Evolutionary conservation across 2,113 vertebrate genomes (phyloP), one percentile per base, ranked within the genome.

Genomic region (Myrmecophaga tridactyla): DNA sequence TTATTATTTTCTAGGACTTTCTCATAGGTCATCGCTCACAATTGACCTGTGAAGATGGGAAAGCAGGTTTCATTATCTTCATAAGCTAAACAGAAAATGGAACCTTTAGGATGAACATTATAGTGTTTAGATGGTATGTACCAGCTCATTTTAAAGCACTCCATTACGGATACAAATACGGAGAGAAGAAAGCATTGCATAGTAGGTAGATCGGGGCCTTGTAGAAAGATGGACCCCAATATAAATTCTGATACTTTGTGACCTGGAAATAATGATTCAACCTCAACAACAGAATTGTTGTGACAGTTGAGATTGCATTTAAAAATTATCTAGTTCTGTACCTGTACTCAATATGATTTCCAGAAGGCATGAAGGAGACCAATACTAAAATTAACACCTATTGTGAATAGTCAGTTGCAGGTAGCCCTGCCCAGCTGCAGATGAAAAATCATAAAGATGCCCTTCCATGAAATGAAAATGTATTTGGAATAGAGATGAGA

Each of bases 401-500:
- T 21, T 80, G 13, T 84, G n/a, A 94, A 31, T 70, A 51, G 36
- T 34, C 27, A 34, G 43, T 60, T 58, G 17, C 48, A 85, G 51
- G 29, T 1, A 72, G 73, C 6, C 51, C 56, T 80, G 43, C 34
- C 25, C 27, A 96, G 41, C 8, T 67, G 2, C 76, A 80, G 43
- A 84, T 77, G 60, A 56, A 94, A 85, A 95, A 56, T 91, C 20
- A 29, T 36, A 77, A 5, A 87, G 88, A 90, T 69, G 8, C 6
- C 39, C 67, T 86, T 88, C n/a, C 11, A 27, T 70, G 29, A 92
- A 58, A 81, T 63, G 43, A 90, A 87, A 87, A 70, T 84, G 12
- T 65, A 48, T 82, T 81, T 95, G 41, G 53, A 94, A 84, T 77
- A 88, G 65, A 82, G 85, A 92, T 41, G 56, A 85, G 46, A 95